Conservation (phyloP, 2,888 invertebrate species). For the Tiphia femorata region DNA sequence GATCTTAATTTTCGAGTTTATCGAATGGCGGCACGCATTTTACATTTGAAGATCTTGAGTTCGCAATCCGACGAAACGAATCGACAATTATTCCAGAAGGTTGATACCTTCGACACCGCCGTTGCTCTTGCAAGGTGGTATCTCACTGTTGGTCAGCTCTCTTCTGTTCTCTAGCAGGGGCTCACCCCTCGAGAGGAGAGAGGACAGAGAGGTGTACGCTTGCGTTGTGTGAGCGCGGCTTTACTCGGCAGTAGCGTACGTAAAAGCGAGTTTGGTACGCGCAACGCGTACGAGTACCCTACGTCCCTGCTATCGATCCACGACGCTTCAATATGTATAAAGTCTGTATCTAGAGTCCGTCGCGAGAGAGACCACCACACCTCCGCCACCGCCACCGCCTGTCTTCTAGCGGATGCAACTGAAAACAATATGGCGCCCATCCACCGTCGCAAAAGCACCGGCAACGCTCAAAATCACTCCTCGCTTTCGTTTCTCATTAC, state of each 20-base stretch:
- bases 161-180: not conserved
- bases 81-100: too few relatives aligned
- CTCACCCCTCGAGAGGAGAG: not conserved
- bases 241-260: conserved; percentile 2
- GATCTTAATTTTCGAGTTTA: too few relatives aligned
- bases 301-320: conserved; percentile 33
- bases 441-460: conserved; percentile 4
- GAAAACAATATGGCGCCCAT: conserved; percentile 35
- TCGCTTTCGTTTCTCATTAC: not conserved
- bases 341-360: conserved; percentile 34
- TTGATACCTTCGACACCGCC: too few relatives aligned
- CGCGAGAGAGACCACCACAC: too few relatives aligned
- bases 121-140: too few relatives aligned
- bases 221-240: not conserved
- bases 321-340: conserved; percentile 36
- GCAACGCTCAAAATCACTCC: conserved; percentile 5
- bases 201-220: not conserved
- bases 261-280: conserved; percentile 30
- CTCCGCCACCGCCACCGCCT: conserved; percentile 20
- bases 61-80: too few relatives aligned
- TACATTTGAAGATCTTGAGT: too few relatives aligned
- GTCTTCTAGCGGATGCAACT: conserved; percentile 35
- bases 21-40: too few relatives aligned
- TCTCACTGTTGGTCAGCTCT: too few relatives aligned
- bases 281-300: conserved; percentile 22